A percentile compares a stretch with the other conserved stretches of the same genome.
phyloP scores from a whole-genome alignment of 1,140 invertebrate species.

The Drosophila sucinea region DNA sequence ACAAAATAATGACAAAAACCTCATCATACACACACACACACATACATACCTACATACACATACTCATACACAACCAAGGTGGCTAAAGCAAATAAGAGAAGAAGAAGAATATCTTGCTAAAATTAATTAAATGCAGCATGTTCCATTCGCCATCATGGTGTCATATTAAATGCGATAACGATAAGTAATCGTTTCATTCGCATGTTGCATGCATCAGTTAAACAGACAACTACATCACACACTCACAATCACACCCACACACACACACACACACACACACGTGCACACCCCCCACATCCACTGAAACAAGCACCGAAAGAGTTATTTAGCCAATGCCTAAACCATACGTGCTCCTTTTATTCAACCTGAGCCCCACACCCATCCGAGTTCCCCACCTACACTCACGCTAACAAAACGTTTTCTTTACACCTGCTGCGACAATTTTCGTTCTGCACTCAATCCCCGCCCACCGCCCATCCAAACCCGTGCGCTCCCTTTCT shows the following conservation, averaged over 20 bases:
- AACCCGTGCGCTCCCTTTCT: slow-evolving; percentile 8
- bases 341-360: neutral
- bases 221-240: neutral
- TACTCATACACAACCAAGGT: slow-evolving; percentile 14
- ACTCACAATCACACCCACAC: neutral
- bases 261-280: neutral
- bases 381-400: neutral
- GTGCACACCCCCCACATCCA: neutral
- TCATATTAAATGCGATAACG: neutral
- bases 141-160: neutral
- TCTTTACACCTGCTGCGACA: slow-evolving; percentile 8
- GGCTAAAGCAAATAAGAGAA: slow-evolving; percentile 24
- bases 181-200: neutral
- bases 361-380: neutral
- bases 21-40: slow-evolving; percentile 22
- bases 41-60: slow-evolving; percentile 31
- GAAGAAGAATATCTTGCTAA: slow-evolving; percentile 18
- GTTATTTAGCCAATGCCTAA: slow-evolving; percentile 1
- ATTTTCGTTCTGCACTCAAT: neutral
- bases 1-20: slow-evolving; percentile 24
- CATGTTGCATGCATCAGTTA: slow-evolving; percentile 2
- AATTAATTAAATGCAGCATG: neutral
- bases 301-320: neutral
- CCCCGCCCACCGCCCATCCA: neutral
- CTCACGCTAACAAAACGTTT: slow-evolving; percentile 19